Base-by-base conservation (phyloP, 1,140 invertebrate species). In the Epicauta chinensis region DNA sequence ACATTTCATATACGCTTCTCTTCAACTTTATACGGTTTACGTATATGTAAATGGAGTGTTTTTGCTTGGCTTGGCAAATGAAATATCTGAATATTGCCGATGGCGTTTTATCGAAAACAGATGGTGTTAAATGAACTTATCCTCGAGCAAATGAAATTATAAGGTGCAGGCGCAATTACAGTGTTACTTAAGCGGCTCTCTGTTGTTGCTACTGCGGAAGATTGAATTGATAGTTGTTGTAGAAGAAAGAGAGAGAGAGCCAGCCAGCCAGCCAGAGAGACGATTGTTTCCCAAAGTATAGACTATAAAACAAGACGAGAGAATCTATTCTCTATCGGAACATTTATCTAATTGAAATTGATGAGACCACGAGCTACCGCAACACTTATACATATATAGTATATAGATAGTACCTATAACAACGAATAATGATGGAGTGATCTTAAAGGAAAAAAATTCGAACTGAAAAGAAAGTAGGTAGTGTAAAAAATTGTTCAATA, bases 101-200 rank as follows among this genome's bases (percentile, higher is more conserved):
- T 47, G 23, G 45, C 45, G 45, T 29, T 47, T 39, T 49, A 49
- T 49, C 36, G 46, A 49, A 49, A 57, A 53, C 55, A 57, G 52
- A 51, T 55, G 52, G 52, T 58, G 52, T 55, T 58, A 58, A 58
- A 55, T 52, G 56, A 54, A 58, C 48, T 54, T 58, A 55, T 56
- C 59, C 56, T 41, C 41, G 41, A 56, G 59, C 59, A 51, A 52
- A 42, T 56, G 47, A 61, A 59, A 61, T 61, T 61, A 61, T 55
- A 59, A 61, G 53, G 59, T 59, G 56, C 44, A 61, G 49, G 43
- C 52, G 53, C 55, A 59, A 61, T 59, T 59, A 59, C 47, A 51
- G 53, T 45, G 54, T 45, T 52, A 41, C 49, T 55, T 55, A 55
- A 59, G 46, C 50, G 53, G 49, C 53, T 56, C 39, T n/a, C 51